Evolutionary conservation across 2,113 vertebrate species (phyloP).

Genomic region (Ictidomys tridecemlineatus): DNA sequence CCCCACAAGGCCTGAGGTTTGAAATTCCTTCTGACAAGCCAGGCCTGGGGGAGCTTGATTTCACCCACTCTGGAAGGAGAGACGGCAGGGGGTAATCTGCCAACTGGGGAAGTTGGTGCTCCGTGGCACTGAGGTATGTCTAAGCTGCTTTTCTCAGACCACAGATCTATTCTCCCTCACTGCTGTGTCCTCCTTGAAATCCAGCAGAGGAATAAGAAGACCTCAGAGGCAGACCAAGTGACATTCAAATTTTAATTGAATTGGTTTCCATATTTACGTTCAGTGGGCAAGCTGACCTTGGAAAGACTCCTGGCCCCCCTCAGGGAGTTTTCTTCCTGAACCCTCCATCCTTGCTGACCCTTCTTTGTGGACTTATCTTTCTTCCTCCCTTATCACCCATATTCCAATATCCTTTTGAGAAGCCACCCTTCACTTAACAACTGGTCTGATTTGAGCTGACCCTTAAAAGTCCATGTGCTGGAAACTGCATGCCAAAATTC

Average conservation of each 20-base stretch:
- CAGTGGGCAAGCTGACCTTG: neutral
- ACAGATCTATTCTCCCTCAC: too few species aligned
- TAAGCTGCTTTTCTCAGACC: neutral
- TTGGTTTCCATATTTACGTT: fast-evolving
- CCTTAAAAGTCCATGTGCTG: neutral
- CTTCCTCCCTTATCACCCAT: neutral
- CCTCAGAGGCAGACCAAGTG: neutral
- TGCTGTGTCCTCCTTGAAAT: neutral
- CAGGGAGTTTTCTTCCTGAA: neutral
- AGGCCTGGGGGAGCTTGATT: neutral
- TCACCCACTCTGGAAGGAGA: neutral
- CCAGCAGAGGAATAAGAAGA: neutral
- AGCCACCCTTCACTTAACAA: neutral
- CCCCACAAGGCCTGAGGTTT: neutral
- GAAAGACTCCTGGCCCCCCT: neutral
- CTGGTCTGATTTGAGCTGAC: neutral
- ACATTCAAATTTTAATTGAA: neutral
- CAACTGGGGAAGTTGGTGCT: neutral
- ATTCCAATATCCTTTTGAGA: neutral
- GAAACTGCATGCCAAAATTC: neutral
- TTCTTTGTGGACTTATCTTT: neutral
- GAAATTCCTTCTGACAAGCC: conserved; percentile 39
- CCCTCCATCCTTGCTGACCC: neutral
- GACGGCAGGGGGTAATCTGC: neutral
- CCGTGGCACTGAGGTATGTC: neutral